Evolutionary conservation across 2,888 invertebrate genomes (phyloP).

Genomic region (Deroplatys truncata): DNA sequence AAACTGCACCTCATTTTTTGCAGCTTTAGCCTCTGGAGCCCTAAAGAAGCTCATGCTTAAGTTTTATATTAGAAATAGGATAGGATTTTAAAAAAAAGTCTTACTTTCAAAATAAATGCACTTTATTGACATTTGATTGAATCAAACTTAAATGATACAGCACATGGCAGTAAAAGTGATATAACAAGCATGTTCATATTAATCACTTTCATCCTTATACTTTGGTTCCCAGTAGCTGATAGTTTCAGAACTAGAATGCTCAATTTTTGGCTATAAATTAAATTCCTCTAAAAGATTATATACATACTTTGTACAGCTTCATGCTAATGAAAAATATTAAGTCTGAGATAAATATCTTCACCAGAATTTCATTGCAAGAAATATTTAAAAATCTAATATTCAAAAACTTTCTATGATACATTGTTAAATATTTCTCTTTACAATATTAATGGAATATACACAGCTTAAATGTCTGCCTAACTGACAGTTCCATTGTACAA

Average conservation of each 20-base stretch:
- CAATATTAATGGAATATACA: not conserved
- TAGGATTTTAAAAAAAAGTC: not conserved
- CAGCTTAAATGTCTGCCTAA: not conserved
- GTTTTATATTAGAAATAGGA: too few relatives aligned
- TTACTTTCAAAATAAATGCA: not conserved
- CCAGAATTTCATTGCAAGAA: not conserved
- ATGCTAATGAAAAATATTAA: not conserved
- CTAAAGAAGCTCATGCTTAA: too few relatives aligned
- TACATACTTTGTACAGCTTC: not conserved
- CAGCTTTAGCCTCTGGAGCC: too few relatives aligned
- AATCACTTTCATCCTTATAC: not conserved
- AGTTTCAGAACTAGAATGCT: not conserved
- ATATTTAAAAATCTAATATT: not conserved
- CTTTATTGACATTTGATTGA: not conserved
- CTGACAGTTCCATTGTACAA: not conserved
- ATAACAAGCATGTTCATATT: not conserved
- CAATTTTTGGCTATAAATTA: not conserved
- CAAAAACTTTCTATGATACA: not conserved
- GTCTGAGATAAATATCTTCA: not conserved
- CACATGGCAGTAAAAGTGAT: not conserved
- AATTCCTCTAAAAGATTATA: not conserved
- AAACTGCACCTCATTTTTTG: too few relatives aligned
- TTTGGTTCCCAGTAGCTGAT: not conserved
- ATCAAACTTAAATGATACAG: not conserved
- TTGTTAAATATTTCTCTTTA: not conserved